phyloP scores from a whole-genome alignment of 2,888 invertebrate species.

The Oxycera nigricornis region DNA sequence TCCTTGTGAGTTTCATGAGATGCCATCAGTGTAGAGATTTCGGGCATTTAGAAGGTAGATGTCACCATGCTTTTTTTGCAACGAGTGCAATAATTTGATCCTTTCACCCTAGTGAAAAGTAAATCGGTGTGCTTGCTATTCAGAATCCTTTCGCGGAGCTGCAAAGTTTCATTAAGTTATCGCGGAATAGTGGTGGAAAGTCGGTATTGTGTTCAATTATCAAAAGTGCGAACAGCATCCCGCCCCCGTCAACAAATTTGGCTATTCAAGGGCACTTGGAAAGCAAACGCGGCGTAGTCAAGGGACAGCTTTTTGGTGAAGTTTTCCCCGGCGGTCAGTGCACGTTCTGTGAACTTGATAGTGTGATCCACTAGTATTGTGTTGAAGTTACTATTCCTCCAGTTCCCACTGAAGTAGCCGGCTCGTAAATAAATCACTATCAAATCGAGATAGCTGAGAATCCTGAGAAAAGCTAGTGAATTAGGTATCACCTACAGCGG shows the following conservation, averaged over 20 bases:
- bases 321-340: background rate
- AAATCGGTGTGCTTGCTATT: background rate
- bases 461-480: background rate
- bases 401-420: background rate
- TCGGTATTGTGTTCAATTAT: constrained; percentile 12
- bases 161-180: background rate
- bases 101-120: background rate
- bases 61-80: constrained; percentile 28
- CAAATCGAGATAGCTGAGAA: background rate
- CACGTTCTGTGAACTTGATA: background rate
- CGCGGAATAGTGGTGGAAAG: background rate
- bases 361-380: background rate
- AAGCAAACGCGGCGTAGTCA: constrained; percentile 9
- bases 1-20: constrained; percentile 35
- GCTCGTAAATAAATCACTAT: constrained; percentile 4
- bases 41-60: constrained; percentile 43
- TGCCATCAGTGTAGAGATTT: constrained; percentile 46
- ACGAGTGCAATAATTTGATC: background rate
- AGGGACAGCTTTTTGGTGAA: background rate
- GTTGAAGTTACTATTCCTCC: background rate
- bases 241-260: constrained; percentile 12
- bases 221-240: background rate
- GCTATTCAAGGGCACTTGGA: constrained; percentile 29
- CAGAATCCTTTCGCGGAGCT: background rate
- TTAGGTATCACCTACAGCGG: background rate